Percentiles rank a stretch among this genome's conserved stretches.
Evolutionary conservation across 2,797 vertebrate genomes (phyloP).

Genomic region (Chelon auratus): DNA sequence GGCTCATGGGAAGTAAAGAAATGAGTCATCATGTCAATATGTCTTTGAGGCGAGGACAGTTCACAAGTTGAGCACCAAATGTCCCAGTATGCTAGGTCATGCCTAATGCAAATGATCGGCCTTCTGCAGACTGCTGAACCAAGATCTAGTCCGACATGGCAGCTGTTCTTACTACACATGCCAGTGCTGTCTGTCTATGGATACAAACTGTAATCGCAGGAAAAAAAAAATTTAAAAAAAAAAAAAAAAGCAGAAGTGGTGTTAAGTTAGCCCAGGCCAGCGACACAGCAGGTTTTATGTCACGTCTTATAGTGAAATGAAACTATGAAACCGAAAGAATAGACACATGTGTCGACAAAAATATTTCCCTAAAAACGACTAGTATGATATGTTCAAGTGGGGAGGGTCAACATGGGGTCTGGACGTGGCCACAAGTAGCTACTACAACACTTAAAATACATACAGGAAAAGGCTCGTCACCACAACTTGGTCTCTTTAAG

Average conservation of each 20-base stretch:
- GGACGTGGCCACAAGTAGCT: conserved; percentile 15
- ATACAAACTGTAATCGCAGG: not conserved
- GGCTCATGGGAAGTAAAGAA: not conserved
- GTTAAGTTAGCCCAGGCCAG: conserved; percentile 25
- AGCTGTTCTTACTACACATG: conserved; percentile 29
- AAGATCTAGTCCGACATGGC: conserved; percentile 24
- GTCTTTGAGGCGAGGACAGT: conserved; percentile 15
- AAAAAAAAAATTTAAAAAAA: not conserved
- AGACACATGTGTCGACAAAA: conserved; percentile 39
- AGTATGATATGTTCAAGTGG: not conserved
- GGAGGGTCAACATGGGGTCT: not conserved
- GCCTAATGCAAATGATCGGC: conserved; percentile 45
- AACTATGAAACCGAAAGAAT: conserved; percentile 21
- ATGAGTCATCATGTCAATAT: conserved; percentile 12
- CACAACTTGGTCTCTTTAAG: conserved; percentile 22
- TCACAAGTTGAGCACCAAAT: conserved; percentile 52
- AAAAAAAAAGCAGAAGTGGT: not conserved
- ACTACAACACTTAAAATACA: not conserved
- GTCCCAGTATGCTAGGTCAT: conserved; percentile 59
- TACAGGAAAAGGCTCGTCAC: conserved; percentile 10
- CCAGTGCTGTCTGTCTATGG: not conserved
- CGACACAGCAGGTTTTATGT: conserved; percentile 11
- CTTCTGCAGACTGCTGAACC: conserved; percentile 34
- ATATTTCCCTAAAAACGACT: conserved; percentile 26
- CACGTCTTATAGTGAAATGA: conserved; percentile 17